Percentiles rank a stretch among this genome's conserved stretches.
Conservation (phyloP, 2,888 invertebrate species). For the Rhyacophila evoluta region DNA sequence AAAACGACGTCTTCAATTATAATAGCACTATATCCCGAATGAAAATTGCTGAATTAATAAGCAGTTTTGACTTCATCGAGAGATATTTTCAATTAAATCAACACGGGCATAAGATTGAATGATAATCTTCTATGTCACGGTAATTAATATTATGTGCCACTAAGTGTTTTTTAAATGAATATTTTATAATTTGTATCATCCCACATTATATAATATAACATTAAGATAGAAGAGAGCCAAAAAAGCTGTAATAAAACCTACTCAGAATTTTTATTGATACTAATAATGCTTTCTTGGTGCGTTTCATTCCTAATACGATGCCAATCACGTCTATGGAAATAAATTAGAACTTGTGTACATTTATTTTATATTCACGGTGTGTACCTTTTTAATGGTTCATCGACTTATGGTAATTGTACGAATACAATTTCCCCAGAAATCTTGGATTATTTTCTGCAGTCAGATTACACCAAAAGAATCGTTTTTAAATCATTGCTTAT, state of each 20-base stretch:
- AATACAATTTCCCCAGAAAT: not conserved
- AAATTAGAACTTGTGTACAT: not conserved
- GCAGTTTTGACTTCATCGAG: not conserved
- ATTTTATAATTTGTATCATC: not conserved
- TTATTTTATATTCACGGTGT: not conserved
- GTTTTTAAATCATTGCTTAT: no score
- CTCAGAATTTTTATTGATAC: not conserved
- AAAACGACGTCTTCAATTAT: not conserved
- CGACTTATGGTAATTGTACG: not conserved
- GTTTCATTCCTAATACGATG: not conserved
- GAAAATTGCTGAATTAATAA: not conserved
- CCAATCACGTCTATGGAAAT: conserved; percentile 5
- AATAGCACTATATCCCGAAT: not conserved
- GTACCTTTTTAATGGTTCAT: not conserved
- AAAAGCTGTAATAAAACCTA: not conserved
- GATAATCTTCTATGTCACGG: not conserved
- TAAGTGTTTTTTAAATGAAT: not conserved
- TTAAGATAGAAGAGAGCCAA: not conserved
- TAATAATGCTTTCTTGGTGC: not conserved
- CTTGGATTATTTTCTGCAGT: no score
- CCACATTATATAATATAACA: not conserved
- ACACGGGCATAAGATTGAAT: not conserved
- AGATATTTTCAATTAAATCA: not conserved
- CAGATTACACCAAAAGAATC: no score
- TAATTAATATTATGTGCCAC: not conserved